phyloP scores from a whole-genome alignment of 2,888 invertebrate species.

The Melanophora roralis region DNA sequence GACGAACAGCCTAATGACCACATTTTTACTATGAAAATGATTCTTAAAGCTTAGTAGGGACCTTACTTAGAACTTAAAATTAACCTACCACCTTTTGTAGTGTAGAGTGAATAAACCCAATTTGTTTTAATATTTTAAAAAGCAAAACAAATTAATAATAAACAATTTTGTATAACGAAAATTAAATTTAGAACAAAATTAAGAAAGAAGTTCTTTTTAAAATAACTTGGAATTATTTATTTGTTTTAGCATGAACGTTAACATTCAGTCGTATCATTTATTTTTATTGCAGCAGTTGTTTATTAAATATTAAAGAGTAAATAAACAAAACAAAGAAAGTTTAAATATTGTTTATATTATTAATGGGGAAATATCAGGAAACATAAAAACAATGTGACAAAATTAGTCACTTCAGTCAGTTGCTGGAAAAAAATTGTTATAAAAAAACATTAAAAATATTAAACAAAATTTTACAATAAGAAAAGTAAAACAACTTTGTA shows the following conservation, averaged over 20 bases:
- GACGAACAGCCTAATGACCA: too few species aligned
- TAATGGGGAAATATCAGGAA: not conserved
- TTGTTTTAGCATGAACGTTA: not conserved
- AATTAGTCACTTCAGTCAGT: constrained; percentile 16
- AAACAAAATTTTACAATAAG: too few species aligned
- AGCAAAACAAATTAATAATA: too few species aligned
- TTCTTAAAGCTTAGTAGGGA: too few species aligned
- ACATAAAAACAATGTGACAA: not conserved
- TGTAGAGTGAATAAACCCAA: too few species aligned
- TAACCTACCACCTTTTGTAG: too few species aligned
- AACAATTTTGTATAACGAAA: not conserved
- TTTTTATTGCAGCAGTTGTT: constrained; percentile 22
- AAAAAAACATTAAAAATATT: not conserved
- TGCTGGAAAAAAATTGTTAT: not conserved
- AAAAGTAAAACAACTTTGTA: too few species aligned
- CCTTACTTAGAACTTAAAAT: too few species aligned
- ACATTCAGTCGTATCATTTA: not conserved
- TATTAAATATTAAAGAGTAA: constrained; percentile 3
- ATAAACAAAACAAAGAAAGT: not conserved
- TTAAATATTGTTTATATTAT: constrained; percentile 5
- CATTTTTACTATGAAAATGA: too few species aligned
- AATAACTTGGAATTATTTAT: not conserved
- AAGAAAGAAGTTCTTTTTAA: not conserved
- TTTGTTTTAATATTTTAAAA: too few species aligned
- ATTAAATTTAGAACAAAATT: not conserved